Evolutionary conservation across 2,113 vertebrate genomes (phyloP), one percentile per base, ranked within the genome.

Genomic region (Hydropotes inermis): DNA sequence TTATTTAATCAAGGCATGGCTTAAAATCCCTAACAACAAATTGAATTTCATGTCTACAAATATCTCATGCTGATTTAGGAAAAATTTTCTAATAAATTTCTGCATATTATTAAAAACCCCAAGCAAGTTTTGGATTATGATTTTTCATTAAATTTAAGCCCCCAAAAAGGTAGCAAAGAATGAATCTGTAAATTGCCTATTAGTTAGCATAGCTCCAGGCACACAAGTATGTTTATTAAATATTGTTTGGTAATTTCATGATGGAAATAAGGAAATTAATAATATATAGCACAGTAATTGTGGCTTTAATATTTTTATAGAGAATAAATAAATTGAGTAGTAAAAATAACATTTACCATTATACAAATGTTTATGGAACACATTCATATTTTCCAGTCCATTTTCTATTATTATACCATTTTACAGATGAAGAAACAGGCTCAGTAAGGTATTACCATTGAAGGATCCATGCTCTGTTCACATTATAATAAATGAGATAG

Each of bases 111-210:
- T 21, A 79, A 89, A 96, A 96, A 89, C 2, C 7, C 39, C 27
- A 94, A 43, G 30, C 27, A 92, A 78, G 33, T 97, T 76, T 23
- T 92, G 45, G 33, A 86, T 95, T 94, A 84, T 70, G 6, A 52
- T 54, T 98, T 95, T 96, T 96, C 58, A 95, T 85, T 96, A 96
- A 88, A 64, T 92, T 92, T 93, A 96, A 92, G 25, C 7, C 25
- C 67, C 50, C 87, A 84, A 97, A 94, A 91, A 94, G n/a, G 28
- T 23, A 47, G 28, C 8, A 86, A 82, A 92, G 74, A 94, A 94
- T 89, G 27, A 88, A 93, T 87, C 76, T 96, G 61, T 45, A 97
- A 96, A 97, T 88, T 93, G 74, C 57, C 50, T 94, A 52, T 93
- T 97, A 83, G 33, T 55, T 93, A 87, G 30, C 17, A 89, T 70